Evolutionary conservation across 1,140 invertebrate genomes (phyloP).

Genomic region (Solenopsis fugax): DNA sequence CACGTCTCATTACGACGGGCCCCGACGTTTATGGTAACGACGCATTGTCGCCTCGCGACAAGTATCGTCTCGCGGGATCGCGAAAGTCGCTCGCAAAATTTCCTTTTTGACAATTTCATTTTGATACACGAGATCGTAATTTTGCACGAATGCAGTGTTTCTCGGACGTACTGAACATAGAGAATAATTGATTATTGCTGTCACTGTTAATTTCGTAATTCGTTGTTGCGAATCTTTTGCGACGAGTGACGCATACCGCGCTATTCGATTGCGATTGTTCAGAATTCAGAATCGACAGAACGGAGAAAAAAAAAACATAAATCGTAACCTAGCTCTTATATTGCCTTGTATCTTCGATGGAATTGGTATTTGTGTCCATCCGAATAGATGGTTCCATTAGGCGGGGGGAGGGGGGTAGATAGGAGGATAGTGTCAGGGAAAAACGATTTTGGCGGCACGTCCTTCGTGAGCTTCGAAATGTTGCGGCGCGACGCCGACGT

Average conservation of each 20-base stretch:
- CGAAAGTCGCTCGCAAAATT: slow-evolving; percentile 10
- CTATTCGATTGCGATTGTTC: background rate
- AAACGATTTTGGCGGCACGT: background rate
- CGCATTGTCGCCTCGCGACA: slow-evolving; percentile 49
- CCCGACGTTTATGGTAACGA: slow-evolving; percentile 63
- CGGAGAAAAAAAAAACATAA: background rate
- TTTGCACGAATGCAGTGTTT: background rate
- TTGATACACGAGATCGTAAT: background rate
- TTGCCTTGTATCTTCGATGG: background rate
- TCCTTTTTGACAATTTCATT: background rate
- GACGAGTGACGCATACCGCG: background rate
- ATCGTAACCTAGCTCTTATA: background rate
- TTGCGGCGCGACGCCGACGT: background rate
- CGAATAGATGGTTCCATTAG: background rate
- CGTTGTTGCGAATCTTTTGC: background rate
- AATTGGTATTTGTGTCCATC: background rate
- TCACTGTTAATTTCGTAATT: background rate
- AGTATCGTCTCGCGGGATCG: slow-evolving; percentile 11
- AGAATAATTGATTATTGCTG: background rate
- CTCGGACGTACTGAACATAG: background rate
- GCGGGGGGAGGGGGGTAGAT: background rate
- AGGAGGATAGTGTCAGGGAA: background rate
- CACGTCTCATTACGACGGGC: slow-evolving; percentile 71
- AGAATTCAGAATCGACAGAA: background rate
- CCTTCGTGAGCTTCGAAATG: background rate